Evolutionary conservation across 2,888 invertebrate genomes (phyloP), one percentile per base, ranked within the genome.

Genomic region (Mesopsocus fuscifrons): DNA sequence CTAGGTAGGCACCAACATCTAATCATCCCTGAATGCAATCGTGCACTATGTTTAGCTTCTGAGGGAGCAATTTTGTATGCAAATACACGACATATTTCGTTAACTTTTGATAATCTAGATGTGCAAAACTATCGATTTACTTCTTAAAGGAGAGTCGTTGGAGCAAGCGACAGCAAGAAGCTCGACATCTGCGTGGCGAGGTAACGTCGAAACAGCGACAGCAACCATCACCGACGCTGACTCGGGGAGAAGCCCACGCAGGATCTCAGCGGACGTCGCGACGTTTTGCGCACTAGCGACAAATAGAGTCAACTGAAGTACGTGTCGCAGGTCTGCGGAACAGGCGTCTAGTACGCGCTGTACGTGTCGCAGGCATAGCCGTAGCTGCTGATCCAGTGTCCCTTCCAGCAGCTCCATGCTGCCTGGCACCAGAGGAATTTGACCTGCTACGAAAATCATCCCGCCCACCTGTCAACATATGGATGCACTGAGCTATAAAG

Each of bases 381-480:
- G 77, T 54, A 85, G 82, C 63, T 92, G 85, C 30, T 74, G 66
- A 51, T 79, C 74, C 51, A 83, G 74, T 45, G 85, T 87, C 45
- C 85, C 83, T 42, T 70, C 69, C 26, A 83, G 67, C 52, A 85
- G 62, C 52, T 68, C 64, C 74, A 85, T 72, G 51, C 72, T 77
- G 21, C 82, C 82, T 45, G 85, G 91, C 49, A 89, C 77, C 50
- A 94, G 65, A 11, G 84, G 88, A 52, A 94, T 91, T 67, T 91
- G 91, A 1, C 92, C 92, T 51, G 92, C 87, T 41, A 91, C 76
- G 56, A 80, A 77, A 46, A 88, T 77, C 50, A 83, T 74, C 54
- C 83, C 79, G 44, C 81, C 82, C 41, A 88, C 69, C 84, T 84
- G n/a, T n/a, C n/a, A n/a, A n/a, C n/a, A n/a, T n/a, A n/a, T n/a